Evolutionary conservation across 2,797 vertebrate genomes (phyloP).

Genomic region (Momotus momota): DNA sequence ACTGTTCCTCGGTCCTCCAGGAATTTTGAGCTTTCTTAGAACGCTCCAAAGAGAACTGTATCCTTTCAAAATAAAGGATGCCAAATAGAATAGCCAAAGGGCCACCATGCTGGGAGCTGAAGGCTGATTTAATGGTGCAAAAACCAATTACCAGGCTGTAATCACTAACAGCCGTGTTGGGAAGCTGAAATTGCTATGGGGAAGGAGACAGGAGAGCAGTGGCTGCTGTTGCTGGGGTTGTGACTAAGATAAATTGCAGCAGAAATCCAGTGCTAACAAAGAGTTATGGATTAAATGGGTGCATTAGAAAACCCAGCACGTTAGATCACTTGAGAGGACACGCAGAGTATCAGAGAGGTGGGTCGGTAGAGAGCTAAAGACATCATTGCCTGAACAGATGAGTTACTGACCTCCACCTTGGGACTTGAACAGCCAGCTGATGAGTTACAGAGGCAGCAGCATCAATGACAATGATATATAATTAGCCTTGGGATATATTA

Average conservation of each 20-base stretch:
- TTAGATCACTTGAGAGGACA: not conserved
- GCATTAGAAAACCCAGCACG: not conserved
- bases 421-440: not conserved
- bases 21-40: not conserved
- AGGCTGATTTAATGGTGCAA: not conserved
- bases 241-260: not conserved
- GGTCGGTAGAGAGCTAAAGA: not conserved
- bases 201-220: not conserved
- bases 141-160: not conserved
- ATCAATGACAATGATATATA: not conserved
- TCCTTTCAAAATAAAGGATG: not conserved
- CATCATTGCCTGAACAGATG: not conserved
- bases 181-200: not conserved
- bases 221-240: not conserved
- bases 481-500: not conserved
- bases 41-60: not conserved
- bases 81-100: not conserved
- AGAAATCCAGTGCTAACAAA: not conserved
- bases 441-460: not conserved
- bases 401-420: not conserved
- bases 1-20: not conserved
- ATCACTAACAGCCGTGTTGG: not conserved
- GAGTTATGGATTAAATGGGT: not conserved
- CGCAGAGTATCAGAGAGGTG: fast-evolving
- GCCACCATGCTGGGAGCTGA: not conserved